Base-by-base conservation (phyloP, 2,797 vertebrate species). In the Iguana delicatissima region DNA sequence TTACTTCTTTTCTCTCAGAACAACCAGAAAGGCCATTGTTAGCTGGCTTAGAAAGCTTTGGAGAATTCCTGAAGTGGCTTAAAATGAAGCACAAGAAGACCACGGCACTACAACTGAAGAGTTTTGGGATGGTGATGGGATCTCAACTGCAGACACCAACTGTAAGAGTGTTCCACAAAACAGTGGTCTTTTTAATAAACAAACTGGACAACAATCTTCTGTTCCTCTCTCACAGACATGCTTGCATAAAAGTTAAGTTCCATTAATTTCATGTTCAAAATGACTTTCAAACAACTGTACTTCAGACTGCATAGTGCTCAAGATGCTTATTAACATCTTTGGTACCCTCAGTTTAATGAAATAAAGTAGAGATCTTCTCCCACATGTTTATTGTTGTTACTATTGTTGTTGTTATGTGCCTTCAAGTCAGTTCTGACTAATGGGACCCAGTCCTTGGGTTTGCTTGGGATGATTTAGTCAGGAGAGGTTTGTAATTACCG, bases 51-150 rank as follows among this genome's bases (percentile, higher is more conserved):
- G 72, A 67, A 88, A 73, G 38, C 26, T 29, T n/a, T 55, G 73
- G 87, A 73, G 50, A 82, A 57, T 88, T 73, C 16, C 35, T 59
- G n/a, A 73, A 57, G 64, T 88, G 50, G 26, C 52, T 81, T 82
- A n/a, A 52, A 88, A 67, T 10, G 64, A 52, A 69, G 38, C 46
- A 69, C 13, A 81, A 73, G 26, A 29, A 24, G 26, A n/a, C 8
- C 72, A 55, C 46, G 52, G 22, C 69, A 16, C 20, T 38, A 55
- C 22, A 81, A 38, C 38, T 32, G 64, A 81, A 38, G n/a, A 88
- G 72, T 29, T 32, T 26, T 69, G 42, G 42, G 16, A 50, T 69
- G 64, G 46, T 22, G 32, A 62, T 42, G 1, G 8, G 35, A 12
- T 62, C 52, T 77, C 72, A 77, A 14, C 2, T 86, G 35, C 55